Percentiles rank a stretch among this genome's conserved stretches.
Evolutionary conservation across 2,113 vertebrate genomes (phyloP).

Genomic region (Euleptes europaea): DNA sequence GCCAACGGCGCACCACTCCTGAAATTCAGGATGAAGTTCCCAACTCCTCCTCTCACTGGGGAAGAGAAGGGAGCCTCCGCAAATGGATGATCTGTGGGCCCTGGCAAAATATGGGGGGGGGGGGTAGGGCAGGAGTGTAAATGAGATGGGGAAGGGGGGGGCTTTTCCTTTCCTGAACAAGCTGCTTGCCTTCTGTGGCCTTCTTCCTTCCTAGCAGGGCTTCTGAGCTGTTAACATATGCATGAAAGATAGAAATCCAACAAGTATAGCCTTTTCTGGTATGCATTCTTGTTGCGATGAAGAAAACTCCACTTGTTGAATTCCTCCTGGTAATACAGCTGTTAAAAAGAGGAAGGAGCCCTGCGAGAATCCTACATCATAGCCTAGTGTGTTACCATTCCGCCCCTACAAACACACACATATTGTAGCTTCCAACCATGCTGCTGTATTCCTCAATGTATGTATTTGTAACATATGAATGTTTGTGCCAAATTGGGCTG

Average conservation of each 20-base stretch:
- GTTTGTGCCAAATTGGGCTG: constrained; percentile 15
- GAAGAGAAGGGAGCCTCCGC: background rate
- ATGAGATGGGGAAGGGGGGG: no score
- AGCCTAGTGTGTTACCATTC: background rate
- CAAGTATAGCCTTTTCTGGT: background rate
- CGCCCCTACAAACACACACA: background rate
- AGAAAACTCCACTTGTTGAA: background rate
- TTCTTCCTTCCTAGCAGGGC: background rate
- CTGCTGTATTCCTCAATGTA: background rate
- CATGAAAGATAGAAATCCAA: background rate
- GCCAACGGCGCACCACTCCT: background rate
- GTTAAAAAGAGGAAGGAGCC: no score
- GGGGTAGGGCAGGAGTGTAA: background rate
- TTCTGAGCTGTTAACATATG: background rate
- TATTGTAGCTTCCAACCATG: background rate
- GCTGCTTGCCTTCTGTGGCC: background rate
- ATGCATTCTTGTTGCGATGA: no score
- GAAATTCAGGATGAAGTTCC: no score
- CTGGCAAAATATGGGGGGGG: background rate
- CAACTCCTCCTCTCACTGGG: background rate
- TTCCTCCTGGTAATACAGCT: background rate
- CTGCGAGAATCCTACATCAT: background rate
- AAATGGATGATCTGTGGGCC: background rate
- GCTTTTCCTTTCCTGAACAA: background rate
- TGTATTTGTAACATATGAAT: constrained; percentile 25